Evolutionary conservation across 2,113 vertebrate species (phyloP), one percentile per base, ranked within the genome.

Genomic region (Laterallus jamaicensis): DNA sequence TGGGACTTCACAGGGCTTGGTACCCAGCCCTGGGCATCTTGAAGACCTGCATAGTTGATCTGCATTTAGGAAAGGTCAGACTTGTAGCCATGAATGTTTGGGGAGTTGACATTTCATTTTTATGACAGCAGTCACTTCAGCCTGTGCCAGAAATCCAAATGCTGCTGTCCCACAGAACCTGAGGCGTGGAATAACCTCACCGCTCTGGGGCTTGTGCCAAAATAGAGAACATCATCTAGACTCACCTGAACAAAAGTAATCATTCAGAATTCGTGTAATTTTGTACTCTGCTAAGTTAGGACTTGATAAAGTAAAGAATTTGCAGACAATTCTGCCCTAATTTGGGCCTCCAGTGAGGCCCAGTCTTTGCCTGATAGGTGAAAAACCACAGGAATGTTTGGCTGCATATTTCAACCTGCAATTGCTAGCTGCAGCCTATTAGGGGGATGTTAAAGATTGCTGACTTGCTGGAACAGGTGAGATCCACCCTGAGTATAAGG

Each of bases 391-490:
- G 68, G 90, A 87, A 94, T 96, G 67, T 82, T 90, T 88, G 74
- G n/a, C 55, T 91, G 71, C 84, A 82, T 88, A 86, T 82, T 95
- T 91, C 32, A 62, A 16, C 79, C 29, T 88, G 78, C 85, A 85
- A 93, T 76, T 91, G 47, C 80, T 92, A 64, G 80, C 52, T 83
- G 52, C 37, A 83, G 40, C 25, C n/a, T 85, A 19, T 66, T 77
- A 88, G 56, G 47, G 40, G 58, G 29, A 39, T 67, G 42, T 26
- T 88, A 68, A 88, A 82, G 20, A 17, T 44, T 83, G 24, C 42
- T 90, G 79, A 88, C 93, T 96, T 94, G 92, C 64, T 92, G 68
- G 42, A 82, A 95, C 84, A 95, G 62, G 84, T 91, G 78, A 87
- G 91, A 94, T 75, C 92, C 76, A 92, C 76, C 56, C 76, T 86